Percentiles rank a stretch among this genome's conserved stretches.
Evolutionary conservation across 2,797 vertebrate species (phyloP).

Genomic region (Loriculus beryllinus): DNA sequence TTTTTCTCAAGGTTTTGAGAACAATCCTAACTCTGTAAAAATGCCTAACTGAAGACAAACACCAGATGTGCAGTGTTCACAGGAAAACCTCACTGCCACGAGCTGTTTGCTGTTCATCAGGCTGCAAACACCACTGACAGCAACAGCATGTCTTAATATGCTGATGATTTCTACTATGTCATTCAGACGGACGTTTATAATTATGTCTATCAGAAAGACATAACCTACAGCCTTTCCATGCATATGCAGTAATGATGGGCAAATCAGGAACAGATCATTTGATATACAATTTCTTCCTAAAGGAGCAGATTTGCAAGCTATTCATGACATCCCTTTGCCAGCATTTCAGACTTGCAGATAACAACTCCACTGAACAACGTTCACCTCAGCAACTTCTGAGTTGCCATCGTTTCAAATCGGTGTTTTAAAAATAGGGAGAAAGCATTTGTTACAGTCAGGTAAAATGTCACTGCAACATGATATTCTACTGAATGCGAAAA

Average conservation of each 20-base stretch:
- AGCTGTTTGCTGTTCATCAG: not conserved
- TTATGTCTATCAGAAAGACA: not conserved
- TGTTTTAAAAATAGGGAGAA: not conserved
- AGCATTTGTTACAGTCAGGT: not conserved
- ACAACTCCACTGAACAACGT: not conserved
- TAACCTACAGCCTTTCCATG: not conserved
- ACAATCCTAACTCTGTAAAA: not conserved
- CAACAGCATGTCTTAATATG: not conserved
- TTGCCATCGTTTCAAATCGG: not conserved
- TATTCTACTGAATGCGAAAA: conserved; percentile 22
- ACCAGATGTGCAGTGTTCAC: not conserved
- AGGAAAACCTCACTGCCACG: not conserved
- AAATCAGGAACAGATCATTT: not conserved
- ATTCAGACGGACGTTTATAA: not conserved
- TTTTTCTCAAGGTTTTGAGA: not conserved
- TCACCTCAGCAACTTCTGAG: not conserved
- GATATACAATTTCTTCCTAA: not conserved
- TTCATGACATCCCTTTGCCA: not conserved
- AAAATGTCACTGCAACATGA: not conserved
- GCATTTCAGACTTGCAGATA: not conserved
- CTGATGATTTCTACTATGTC: not conserved
- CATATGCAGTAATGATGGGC: not conserved
- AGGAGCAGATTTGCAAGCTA: not conserved
- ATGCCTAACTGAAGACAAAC: not conserved
- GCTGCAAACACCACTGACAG: not conserved